Evolutionary conservation across 2,113 vertebrate genomes (phyloP).

Genomic region (Syrmaticus mikado): DNA sequence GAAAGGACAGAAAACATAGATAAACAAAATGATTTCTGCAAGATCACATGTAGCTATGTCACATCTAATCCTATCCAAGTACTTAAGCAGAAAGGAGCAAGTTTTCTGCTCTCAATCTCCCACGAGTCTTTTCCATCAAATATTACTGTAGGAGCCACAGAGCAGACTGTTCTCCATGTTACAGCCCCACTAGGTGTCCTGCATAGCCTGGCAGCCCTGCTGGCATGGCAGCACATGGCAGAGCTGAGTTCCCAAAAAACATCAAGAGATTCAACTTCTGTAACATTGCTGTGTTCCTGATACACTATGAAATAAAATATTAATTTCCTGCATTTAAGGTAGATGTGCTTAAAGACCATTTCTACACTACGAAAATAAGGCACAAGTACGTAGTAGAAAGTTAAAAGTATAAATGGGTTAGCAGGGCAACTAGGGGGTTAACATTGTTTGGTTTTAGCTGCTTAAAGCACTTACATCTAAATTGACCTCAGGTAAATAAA

Average conservation of each 20-base stretch:
- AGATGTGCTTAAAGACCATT: not conserved
- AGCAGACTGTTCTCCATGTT: not conserved
- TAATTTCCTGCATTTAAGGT: not conserved
- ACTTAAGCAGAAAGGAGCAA: not conserved
- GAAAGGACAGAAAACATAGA: not conserved
- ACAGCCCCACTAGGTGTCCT: not conserved
- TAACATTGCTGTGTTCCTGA: not conserved
- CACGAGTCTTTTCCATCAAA: not conserved
- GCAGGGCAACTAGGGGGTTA: not conserved
- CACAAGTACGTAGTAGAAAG: not conserved
- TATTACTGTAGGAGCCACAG: not conserved
- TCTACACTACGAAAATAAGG: not conserved
- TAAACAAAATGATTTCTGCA: not conserved
- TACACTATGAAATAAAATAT: not conserved
- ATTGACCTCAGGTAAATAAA: constrained; percentile 43
- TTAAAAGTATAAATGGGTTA: not conserved
- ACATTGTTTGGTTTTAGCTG: constrained; percentile 36
- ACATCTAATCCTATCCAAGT: constrained; percentile 9
- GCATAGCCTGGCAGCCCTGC: not conserved
- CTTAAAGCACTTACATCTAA: constrained; percentile 22
- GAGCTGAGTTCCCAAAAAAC: not conserved
- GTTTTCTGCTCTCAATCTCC: constrained; percentile 31
- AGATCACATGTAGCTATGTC: not conserved
- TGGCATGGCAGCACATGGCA: accelerated
- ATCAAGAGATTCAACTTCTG: not conserved